Evolutionary conservation across 2,888 invertebrate genomes (phyloP), one percentile per base, ranked within the genome.

Genomic region (Neoscelio sp.): DNA sequence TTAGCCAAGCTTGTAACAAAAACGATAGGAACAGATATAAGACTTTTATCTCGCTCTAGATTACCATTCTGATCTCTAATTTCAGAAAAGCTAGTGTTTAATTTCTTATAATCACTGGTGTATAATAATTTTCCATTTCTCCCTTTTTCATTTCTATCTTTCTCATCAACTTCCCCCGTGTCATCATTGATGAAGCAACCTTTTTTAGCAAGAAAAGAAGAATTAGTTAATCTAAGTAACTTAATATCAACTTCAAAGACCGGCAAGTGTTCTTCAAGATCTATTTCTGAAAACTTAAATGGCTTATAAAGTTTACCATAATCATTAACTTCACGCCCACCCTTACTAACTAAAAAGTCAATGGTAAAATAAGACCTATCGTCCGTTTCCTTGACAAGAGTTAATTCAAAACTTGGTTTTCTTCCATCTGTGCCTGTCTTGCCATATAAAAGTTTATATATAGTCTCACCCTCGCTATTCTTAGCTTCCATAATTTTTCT

Each of bases 11-110:
- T 35, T 46, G 62, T 35, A 62, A 35, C 46, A 62, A 62, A 46
- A 62, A 62, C 62, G 35, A 62, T 62, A 62, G 62, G 62, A 62
- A 62, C 62, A 62, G 62, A 62, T 62, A 62, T 62, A 33, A 62
- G 62, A 62, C 62, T 62, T 62, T 62, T 62, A 62, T 62, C 62
- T 62, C 13, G 33, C 62, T 62, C 62, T n/a, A 62, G 10, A 2
- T 28, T 64, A 64, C 26, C 15, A 38, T 64, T 64, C 50, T 64
- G 64, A 38, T 64, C 64, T 64, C 64, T 64, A 64, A 64, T 48
- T 64, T 64, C 64, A 13, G 50, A 64, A 64, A 64, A 64, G 48
- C 8, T 1, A 8, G 64, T 64, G 38, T 23, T 64, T 64, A 64
- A 20, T 20, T 64, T 64, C 10, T 64, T 64, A 20, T 64, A n/a